phyloP scores from a whole-genome alignment of 2,797 vertebrate species.

The Gadopsis marmoratus region DNA sequence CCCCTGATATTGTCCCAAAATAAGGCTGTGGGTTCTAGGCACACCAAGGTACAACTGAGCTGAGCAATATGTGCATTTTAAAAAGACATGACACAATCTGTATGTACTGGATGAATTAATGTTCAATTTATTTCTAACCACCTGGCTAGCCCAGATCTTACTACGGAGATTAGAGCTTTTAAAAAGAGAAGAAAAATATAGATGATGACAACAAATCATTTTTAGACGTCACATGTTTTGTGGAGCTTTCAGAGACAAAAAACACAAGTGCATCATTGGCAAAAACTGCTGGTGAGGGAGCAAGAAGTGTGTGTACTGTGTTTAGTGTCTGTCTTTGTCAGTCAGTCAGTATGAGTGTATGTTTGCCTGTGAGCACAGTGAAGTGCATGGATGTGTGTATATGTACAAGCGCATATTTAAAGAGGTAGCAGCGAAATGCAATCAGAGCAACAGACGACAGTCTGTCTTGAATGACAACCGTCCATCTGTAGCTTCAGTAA shows the following conservation, averaged over 20 bases:
- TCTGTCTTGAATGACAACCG: constrained; percentile 21
- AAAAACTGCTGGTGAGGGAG: constrained; percentile 84
- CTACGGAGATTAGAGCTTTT: constrained; percentile 52
- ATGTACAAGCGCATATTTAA: constrained; percentile 69
- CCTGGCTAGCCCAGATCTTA: constrained; percentile 57
- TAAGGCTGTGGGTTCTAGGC: constrained; percentile 88
- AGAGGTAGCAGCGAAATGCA: constrained; percentile 81
- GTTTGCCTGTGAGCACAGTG: constrained; percentile 42
- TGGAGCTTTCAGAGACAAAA: constrained; percentile 72
- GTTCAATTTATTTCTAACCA: constrained; percentile 44
- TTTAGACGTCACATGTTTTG: constrained; percentile 57
- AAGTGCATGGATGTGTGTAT: constrained; percentile 56
- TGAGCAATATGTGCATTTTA: constrained; percentile 78
- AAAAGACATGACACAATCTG: constrained; percentile 57
- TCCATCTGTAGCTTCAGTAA: constrained; percentile 27
- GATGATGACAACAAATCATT: constrained; percentile 48
- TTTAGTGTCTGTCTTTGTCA: constrained; percentile 38
- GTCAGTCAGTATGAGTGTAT: constrained; percentile 21
- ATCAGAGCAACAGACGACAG: constrained; percentile 57
- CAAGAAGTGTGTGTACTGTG: constrained; percentile 64
- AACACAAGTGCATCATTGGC: constrained; percentile 83
- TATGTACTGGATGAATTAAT: constrained; percentile 53
- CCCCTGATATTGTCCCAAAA: constrained; percentile 85
- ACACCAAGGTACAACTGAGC: constrained; percentile 86
- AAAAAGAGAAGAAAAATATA: constrained; percentile 45